Conservation (phyloP, 92 coral and sea anemone species). For the Phenganax marumi region DNA sequence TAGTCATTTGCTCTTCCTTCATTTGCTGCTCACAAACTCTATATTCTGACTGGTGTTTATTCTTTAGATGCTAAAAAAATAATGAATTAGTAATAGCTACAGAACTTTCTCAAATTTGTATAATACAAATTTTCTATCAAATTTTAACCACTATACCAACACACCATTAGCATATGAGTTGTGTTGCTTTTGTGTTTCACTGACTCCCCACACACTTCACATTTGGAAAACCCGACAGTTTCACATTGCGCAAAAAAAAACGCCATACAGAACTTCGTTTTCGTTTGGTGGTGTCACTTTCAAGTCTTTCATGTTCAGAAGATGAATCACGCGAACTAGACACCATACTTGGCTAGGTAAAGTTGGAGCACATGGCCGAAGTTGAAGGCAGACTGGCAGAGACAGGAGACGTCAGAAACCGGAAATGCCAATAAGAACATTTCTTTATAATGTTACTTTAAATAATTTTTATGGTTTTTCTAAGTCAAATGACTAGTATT, state of each 20-base stretch:
- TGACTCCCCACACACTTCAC: not conserved
- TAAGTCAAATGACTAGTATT: too few species aligned
- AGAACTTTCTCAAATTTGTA: not conserved
- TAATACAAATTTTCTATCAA: not conserved
- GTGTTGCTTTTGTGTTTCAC: conserved; percentile 23
- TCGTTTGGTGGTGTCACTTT: conserved; percentile 6
- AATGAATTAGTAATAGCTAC: not conserved
- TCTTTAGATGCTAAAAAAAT: conserved; percentile 25
- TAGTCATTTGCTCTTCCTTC: conserved; percentile 18
- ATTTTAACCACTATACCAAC: not conserved
- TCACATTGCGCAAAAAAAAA: conserved; percentile 27
- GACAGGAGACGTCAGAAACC: too few species aligned
- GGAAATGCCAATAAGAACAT: too few species aligned
- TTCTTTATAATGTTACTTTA: too few species aligned
- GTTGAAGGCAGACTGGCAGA: too few species aligned
- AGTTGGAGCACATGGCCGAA: too few species aligned
- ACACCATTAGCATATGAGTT: conserved; percentile 16
- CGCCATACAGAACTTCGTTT: conserved; percentile 41
- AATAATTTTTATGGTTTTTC: too few species aligned
- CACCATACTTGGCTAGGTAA: too few species aligned
- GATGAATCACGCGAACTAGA: too few species aligned
- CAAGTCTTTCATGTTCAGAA: too few species aligned
- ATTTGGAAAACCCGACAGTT: conserved; percentile 6
- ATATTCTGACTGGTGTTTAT: conserved; percentile 24
- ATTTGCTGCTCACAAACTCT: conserved; percentile 21